phyloP scores from a whole-genome alignment of 2,113 vertebrate species.

The Rostratula benghalensis region DNA sequence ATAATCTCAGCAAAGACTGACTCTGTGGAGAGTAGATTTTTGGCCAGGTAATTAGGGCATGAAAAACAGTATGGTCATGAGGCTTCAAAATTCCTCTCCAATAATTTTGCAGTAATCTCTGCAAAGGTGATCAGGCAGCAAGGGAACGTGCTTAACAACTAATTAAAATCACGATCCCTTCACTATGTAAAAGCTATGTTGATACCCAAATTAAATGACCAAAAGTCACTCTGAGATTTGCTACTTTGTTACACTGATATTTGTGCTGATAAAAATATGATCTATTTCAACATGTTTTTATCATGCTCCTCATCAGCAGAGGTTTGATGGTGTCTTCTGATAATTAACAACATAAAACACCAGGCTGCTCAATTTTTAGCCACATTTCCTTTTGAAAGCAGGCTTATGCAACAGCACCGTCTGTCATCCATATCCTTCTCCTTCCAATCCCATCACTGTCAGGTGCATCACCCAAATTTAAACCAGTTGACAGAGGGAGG shows the following conservation, averaged over 20 bases:
- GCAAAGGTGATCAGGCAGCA: not conserved
- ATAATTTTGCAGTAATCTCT: not conserved
- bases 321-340: not conserved
- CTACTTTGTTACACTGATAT: not conserved
- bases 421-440: not conserved
- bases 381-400: not conserved
- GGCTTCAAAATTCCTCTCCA: not conserved
- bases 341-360: not conserved
- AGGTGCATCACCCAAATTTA: not conserved
- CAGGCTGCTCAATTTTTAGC: not conserved
- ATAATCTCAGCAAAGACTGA: conserved; percentile 17
- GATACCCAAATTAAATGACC: not conserved
- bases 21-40: not conserved
- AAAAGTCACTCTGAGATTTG: not conserved
- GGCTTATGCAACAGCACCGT: not conserved
- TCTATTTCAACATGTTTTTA: not conserved
- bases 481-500: not conserved
- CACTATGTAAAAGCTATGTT: not conserved
- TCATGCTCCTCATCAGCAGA: not conserved
- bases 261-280: not conserved
- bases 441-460: not conserved
- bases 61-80: not conserved
- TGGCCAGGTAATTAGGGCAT: not conserved
- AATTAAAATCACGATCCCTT: not conserved
- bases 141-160: not conserved